Evolutionary conservation across 1,140 invertebrate genomes (phyloP).

Genomic region (Platyura marginata): DNA sequence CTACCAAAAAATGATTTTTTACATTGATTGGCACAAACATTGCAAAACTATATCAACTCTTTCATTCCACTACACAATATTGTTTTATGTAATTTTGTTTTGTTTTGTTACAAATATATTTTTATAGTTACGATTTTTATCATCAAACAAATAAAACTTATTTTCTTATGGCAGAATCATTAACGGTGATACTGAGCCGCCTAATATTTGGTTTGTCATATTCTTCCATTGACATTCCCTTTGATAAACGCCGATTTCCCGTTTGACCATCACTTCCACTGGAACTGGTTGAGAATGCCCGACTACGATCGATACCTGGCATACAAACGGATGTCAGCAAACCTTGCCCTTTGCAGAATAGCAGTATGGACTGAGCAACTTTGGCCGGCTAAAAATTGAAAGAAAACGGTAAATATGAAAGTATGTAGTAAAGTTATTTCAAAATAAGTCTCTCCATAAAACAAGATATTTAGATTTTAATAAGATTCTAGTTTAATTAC

Average conservation of each 20-base stretch:
- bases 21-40: too few species aligned
- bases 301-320: conserved; percentile 43
- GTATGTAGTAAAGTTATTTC: background rate
- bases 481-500: too few species aligned
- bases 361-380: conserved; percentile 57
- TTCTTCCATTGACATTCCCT: conserved; percentile 64
- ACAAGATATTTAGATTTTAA: too few species aligned
- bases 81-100: too few species aligned
- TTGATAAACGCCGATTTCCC: conserved; percentile 31
- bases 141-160: too few species aligned
- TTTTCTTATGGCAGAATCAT: too few species aligned
- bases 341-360: conserved; percentile 68
- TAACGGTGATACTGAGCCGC: conserved; percentile 48
- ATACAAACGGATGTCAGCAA: conserved; percentile 51
- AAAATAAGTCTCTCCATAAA: background rate
- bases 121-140: too few species aligned
- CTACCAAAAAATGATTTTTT: too few species aligned
- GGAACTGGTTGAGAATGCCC: conserved; percentile 34
- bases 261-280: conserved; percentile 21
- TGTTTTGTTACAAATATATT: too few species aligned
- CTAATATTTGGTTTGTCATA: conserved; percentile 61
- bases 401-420: background rate
- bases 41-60: too few species aligned
- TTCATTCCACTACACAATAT: too few species aligned
- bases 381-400: conserved; percentile 45